These are phyloP conservation scores for Griposia aprilina DNA, from an alignment of 2,888 invertebrate species.

Conservation along the genomic window DNA sequence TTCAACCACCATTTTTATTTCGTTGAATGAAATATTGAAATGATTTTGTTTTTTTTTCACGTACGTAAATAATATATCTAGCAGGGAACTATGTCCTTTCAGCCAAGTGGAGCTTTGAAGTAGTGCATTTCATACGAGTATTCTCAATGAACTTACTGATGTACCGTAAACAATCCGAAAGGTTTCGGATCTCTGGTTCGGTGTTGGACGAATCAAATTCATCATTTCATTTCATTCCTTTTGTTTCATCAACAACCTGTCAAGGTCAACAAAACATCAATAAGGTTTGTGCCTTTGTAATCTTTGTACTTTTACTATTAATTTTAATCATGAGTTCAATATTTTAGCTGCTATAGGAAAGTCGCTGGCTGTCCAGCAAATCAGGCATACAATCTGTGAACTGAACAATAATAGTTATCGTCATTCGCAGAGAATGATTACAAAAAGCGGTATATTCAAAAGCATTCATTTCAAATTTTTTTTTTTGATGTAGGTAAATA, in stretches of 20 bases:
- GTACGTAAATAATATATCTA: background rate
- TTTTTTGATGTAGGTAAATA: constrained; percentile 47
- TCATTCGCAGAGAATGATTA: constrained; percentile 11
- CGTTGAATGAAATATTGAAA: constrained; percentile 58
- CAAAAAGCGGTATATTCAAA: constrained; percentile 48
- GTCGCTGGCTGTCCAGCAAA: background rate
- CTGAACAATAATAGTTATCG: background rate
- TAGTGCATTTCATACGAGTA: background rate
- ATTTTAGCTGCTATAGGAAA: background rate
- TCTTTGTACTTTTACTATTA: background rate
- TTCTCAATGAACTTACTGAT: background rate
- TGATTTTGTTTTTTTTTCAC: constrained; percentile 8
- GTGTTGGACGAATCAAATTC: background rate
- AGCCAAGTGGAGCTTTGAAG: background rate
- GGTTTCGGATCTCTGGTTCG: background rate
- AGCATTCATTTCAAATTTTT: constrained; percentile 25
- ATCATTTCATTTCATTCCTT: constrained; percentile 23
- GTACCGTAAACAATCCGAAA: background rate
- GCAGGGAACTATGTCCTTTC: constrained; percentile 25
- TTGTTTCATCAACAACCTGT: background rate
- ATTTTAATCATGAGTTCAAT: background rate
- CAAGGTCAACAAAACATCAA: background rate
- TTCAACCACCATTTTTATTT: constrained; percentile 85
- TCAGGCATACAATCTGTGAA: background rate
- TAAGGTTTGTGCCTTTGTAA: constrained; percentile 29